A percentile compares a stretch with the other conserved stretches of the same genome.
These are phyloP conservation scores for Rhagoletis zephyria DNA, from an alignment of 1,140 invertebrate genomes.

Conservation along the genomic window DNA sequence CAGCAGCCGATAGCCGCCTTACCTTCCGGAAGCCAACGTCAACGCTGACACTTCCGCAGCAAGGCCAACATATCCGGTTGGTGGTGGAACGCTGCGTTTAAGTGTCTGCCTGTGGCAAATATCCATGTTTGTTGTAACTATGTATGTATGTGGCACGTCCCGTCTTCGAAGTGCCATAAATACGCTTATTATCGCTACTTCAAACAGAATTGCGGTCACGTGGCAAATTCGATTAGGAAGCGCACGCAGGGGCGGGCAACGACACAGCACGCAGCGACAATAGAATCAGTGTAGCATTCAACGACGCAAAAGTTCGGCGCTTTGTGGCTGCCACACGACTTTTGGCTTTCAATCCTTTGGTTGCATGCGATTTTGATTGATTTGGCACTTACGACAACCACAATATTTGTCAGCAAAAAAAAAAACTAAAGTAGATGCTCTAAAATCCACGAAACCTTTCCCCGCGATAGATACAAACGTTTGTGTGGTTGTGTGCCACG, in stretches of 20 bases:
- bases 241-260: conserved; percentile 44
- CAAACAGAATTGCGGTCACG: conserved; percentile 72
- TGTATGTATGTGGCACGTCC: neutral
- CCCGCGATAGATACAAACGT: neutral
- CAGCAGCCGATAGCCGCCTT: neutral
- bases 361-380: conserved; percentile 34
- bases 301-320: neutral
- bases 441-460: neutral
- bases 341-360: conserved; percentile 46
- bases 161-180: conserved; percentile 60
- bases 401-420: conserved; percentile 11
- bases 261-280: neutral
- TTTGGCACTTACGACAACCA: conserved; percentile 39
- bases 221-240: conserved; percentile 60
- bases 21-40: conserved; percentile 3
- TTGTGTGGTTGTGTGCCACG: neutral
- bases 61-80: conserved; percentile 54
- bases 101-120: neutral
- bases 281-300: conserved; percentile 48
- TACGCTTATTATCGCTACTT: conserved; percentile 73
- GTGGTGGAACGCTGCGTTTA: conserved; percentile 48
- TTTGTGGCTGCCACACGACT: neutral
- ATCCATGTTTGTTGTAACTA: no score
- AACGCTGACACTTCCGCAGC: conserved; percentile 64
- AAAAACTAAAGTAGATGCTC: neutral